A percentile compares a stretch with the other conserved stretches of the same genome.
Evolutionary conservation across 2,797 vertebrate species (phyloP).

Genomic region (Hapalemur alaotrensis): DNA sequence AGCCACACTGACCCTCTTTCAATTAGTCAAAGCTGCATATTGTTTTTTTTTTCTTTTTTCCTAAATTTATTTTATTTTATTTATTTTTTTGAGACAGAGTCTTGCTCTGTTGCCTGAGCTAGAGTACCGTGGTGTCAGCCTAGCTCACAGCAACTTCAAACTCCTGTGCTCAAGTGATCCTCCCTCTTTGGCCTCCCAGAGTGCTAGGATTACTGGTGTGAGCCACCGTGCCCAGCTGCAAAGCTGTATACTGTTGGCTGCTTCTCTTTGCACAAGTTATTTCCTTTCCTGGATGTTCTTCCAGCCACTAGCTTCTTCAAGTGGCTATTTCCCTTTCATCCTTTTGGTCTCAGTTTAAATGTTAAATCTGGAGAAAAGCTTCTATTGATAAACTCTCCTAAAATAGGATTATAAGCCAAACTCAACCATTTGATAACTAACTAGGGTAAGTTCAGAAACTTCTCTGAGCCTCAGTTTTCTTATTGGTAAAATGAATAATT

Average conservation of each 20-base stretch:
- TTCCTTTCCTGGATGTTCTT: background rate
- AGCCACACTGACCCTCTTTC: background rate
- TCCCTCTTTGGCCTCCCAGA: no score
- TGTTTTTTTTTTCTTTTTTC: no score
- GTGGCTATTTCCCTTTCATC: background rate
- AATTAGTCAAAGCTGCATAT: rapidly evolving
- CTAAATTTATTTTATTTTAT: no score
- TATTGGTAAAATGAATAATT: background rate
- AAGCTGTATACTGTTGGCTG: background rate
- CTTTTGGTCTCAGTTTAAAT: background rate
- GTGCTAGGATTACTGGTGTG: no score
- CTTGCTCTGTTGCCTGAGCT: no score
- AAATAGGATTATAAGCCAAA: background rate
- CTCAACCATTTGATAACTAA: background rate
- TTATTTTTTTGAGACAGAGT: no score
- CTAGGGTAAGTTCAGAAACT: background rate
- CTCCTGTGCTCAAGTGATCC: no score
- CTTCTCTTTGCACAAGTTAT: background rate
- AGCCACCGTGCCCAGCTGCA: no score
- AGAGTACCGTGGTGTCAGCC: no score
- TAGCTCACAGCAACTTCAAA: no score
- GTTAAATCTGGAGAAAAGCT: background rate
- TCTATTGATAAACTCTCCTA: background rate
- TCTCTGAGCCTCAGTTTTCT: background rate
- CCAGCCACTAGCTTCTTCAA: rapidly evolving